These are phyloP conservation scores for Priocnemis perturbator DNA, from an alignment of 2,888 invertebrate species.

Conservation along the genomic window DNA sequence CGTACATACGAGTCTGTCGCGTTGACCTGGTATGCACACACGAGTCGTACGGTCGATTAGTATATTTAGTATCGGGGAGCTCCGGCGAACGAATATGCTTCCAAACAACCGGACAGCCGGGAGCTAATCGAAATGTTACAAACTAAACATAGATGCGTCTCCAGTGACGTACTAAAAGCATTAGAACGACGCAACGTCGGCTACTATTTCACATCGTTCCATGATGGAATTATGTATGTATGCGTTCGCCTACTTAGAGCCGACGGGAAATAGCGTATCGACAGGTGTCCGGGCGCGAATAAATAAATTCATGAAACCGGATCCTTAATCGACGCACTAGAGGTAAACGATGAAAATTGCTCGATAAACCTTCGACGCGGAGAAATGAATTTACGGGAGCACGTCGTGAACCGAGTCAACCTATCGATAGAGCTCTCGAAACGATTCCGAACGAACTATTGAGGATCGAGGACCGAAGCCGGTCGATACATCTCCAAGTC, in stretches of 20 bases:
- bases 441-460: slow-evolving; percentile 24
- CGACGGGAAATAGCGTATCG: background rate
- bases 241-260: too few species aligned
- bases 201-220: too few species aligned
- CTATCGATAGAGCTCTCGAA: slow-evolving; percentile 1
- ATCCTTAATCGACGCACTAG: slow-evolving; percentile 19
- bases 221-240: too few species aligned
- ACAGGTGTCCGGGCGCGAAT: slow-evolving; percentile 6
- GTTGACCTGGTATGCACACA: too few species aligned
- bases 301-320: slow-evolving; percentile 31
- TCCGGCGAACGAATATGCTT: too few species aligned
- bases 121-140: slow-evolving; percentile 19
- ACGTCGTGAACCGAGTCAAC: background rate
- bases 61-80: too few species aligned
- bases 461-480: slow-evolving; percentile 11
- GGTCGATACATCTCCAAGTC: slow-evolving; percentile 20
- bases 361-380: slow-evolving; percentile 38
- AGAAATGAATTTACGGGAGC: slow-evolving; percentile 17
- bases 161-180: background rate
- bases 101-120: too few species aligned
- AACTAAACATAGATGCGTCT: background rate
- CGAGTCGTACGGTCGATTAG: too few species aligned
- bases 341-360: slow-evolving; percentile 27
- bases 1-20: too few species aligned
- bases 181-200: too few species aligned